Evolutionary conservation across 2,797 vertebrate species (phyloP), one percentile per base, ranked within the genome.

Genomic region (Chaenodraco wilsoni): DNA sequence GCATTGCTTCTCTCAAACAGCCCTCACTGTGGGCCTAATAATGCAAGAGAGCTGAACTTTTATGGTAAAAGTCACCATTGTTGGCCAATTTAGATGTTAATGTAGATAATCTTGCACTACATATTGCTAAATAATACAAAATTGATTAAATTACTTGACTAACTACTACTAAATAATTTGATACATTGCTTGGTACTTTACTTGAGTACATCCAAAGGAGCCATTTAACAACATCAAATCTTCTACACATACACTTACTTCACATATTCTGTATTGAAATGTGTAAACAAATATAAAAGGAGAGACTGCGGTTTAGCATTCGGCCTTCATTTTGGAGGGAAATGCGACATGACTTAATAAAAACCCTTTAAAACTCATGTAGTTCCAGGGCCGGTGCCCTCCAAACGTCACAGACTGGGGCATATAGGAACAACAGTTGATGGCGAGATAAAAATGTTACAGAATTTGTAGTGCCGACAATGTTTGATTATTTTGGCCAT

Each of bases 1-100:
- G 87, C 79, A 48, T 27, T 27, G 23, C 23, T 27, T 27, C 23
- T 27, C 23, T 27, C 23, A 27, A 27, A 43, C 50, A 65, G 61
- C 48, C 60, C 69, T 19, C 44, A 51, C 43, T 76, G 57, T 51
- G 44, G 50, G 41, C 33, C 59, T 44, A 15, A 7, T 58, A 43
- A 73, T 61, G 56, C 58, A 65, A 21, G 19, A 51, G 21, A 74
- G 70, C 45, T 65, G 40, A 75, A 69, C 62, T 65, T 66, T 64
- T 0, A 58, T 19, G 33, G 55, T 54, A 50, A 43, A 23, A 73
- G 65, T 79, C 23, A 27, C 23, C 23, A 4, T 27, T 27, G 23
- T 27, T 27, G 23, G 23, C 23, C 23, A 27, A 27, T 27, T 50
- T 68, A 16, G 9, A 50, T 9, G 11, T 14, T n/a, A 16, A 55